Evolutionary conservation across 2,888 invertebrate genomes (phyloP).

Genomic region (Dasypolia templi): DNA sequence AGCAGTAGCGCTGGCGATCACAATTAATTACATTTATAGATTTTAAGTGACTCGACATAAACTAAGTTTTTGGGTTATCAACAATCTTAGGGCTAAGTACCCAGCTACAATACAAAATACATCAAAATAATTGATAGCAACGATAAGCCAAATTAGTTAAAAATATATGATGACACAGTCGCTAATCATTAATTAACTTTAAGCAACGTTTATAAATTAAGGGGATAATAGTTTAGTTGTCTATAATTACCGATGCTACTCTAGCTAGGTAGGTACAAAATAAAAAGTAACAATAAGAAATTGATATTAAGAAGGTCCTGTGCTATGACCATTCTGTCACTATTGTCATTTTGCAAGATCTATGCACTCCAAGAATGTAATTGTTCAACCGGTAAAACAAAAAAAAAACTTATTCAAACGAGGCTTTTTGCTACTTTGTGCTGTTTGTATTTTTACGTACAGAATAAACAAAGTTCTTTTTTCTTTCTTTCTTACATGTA

Average conservation of each 20-base stretch:
- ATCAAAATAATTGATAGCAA: slow-evolving; percentile 17
- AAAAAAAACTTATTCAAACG: no score
- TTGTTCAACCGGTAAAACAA: neutral
- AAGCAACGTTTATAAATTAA: no score
- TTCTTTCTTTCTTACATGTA: no score
- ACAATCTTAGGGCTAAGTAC: neutral
- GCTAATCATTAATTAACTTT: no score
- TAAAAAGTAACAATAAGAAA: neutral
- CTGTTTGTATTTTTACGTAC: no score
- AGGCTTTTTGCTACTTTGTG: no score
- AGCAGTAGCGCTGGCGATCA: neutral
- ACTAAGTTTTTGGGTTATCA: neutral
- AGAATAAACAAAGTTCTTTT: no score
- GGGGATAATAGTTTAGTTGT: neutral
- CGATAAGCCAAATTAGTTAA: neutral
- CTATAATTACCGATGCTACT: neutral
- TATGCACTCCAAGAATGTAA: neutral
- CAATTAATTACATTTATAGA: neutral
- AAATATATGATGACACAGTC: no score
- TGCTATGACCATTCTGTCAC: neutral
- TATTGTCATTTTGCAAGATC: neutral
- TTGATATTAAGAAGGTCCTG: neutral
- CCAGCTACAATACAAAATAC: neutral
- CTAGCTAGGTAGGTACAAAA: neutral
- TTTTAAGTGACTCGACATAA: no score